Percentiles rank a stretch among this genome's conserved stretches.
Conservation (phyloP, 1,140 invertebrate species). For the Brachystomella parvula region DNA sequence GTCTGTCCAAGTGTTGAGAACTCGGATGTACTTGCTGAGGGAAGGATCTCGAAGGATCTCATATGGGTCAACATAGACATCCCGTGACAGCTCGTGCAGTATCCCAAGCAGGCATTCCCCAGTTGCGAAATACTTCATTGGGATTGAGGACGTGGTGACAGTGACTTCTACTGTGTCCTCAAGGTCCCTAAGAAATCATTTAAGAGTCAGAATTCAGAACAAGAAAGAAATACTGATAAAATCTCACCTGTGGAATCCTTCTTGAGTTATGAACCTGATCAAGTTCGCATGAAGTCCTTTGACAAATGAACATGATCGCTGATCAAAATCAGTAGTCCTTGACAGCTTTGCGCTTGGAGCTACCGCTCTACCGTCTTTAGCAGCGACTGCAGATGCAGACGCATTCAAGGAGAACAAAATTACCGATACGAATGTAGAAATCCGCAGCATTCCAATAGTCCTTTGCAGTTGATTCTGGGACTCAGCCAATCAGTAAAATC, state of each 20-base stretch:
- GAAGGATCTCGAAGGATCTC: conserved; percentile 22
- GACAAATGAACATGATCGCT: conserved; percentile 28
- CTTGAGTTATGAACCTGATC: conserved; percentile 36
- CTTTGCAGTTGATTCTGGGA: no score
- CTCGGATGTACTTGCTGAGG: conserved; percentile 16
- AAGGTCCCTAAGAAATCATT: conserved; percentile 23
- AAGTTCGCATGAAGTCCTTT: conserved; percentile 34
- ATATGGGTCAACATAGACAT: conserved; percentile 36
- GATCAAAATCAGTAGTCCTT: conserved; percentile 9
- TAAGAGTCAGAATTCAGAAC: conserved; percentile 1
- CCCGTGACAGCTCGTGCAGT: conserved; percentile 20
- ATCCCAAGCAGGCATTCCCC: conserved; percentile 34
- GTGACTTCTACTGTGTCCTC: conserved; percentile 36
- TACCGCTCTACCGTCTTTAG: neutral
- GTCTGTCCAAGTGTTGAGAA: conserved; percentile 37
- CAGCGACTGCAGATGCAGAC: no score
- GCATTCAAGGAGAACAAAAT: no score
- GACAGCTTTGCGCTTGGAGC: neutral
- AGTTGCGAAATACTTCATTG: conserved; percentile 23
- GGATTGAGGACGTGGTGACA: conserved; percentile 34
- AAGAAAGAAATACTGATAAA: neutral
- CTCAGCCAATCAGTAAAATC: no score
- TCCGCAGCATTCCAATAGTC: no score
- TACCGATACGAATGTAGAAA: no score
- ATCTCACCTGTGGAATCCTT: conserved; percentile 35